Evolutionary conservation across 53 echinoderm and acorn worm genomes (phyloP).

Genomic region (Echinometra lucunter): DNA sequence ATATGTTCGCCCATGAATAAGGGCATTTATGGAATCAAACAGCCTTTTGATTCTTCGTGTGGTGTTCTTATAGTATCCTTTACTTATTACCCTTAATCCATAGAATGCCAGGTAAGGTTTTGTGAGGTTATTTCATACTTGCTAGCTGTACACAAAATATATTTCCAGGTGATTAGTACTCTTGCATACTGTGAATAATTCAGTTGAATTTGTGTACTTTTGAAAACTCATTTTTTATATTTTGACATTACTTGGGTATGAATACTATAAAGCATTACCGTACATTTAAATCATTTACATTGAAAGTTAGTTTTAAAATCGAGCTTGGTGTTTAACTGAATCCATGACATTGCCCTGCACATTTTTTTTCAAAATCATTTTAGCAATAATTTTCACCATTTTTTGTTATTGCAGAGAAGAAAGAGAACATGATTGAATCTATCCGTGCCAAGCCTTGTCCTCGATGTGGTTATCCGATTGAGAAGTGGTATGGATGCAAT

Average conservation of each 20-base stretch:
- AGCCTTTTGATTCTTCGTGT: no score
- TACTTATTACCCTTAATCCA: no score
- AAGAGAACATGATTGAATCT: slow-evolving; percentile 2
- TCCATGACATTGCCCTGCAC: background rate
- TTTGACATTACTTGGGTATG: background rate
- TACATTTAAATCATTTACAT: background rate
- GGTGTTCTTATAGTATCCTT: no score
- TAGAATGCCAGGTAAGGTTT: no score
- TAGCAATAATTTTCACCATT: background rate
- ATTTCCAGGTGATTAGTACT: no score
- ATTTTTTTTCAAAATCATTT: background rate
- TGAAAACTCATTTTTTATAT: background rate
- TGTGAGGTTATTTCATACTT: no score
- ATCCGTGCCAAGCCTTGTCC: slow-evolving; percentile 86
- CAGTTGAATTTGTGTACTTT: background rate
- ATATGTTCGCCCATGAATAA: no score
- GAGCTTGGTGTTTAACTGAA: background rate
- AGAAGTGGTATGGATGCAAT: slow-evolving; percentile 86
- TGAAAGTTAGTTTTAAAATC: background rate
- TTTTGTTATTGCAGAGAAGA: slow-evolving; percentile 19
- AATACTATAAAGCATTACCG: background rate
- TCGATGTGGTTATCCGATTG: slow-evolving; percentile 74
- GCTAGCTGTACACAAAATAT: no score
- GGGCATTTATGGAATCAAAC: no score
- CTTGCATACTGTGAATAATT: no score